These are phyloP conservation scores for Ciconia boyciana DNA, from an alignment of 2,113 vertebrate species.

Conservation along the genomic window DNA sequence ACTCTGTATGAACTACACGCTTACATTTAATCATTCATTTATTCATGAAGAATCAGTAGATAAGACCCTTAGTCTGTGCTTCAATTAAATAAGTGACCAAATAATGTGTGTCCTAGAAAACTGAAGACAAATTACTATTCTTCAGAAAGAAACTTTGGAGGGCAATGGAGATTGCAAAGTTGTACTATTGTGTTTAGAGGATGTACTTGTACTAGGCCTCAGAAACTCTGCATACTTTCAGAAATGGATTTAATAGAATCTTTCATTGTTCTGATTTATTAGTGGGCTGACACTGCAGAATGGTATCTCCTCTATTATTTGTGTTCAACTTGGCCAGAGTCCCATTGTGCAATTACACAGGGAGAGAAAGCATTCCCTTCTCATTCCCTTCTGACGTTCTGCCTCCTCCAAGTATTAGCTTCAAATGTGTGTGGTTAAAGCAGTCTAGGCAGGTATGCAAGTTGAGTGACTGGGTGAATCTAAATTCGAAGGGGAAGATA, in stretches of 20 bases:
- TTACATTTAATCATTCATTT: constrained; percentile 17
- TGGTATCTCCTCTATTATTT: constrained; percentile 6
- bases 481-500: constrained; percentile 10
- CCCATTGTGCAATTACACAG: not conserved
- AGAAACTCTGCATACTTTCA: constrained; percentile 5
- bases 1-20: not conserved
- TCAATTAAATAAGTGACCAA: not conserved
- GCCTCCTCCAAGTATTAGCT: not conserved
- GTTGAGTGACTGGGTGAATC: not conserved
- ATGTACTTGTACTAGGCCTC: not conserved
- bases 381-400: not conserved
- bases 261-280: constrained; percentile 31
- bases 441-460: not conserved
- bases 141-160: not conserved
- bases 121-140: not conserved
- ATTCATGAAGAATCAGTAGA: not conserved
- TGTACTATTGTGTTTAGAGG: not conserved
- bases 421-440: not conserved
- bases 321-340: not conserved
- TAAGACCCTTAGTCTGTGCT: not conserved
- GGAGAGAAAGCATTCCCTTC: not conserved
- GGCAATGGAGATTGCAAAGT: not conserved
- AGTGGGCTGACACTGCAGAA: constrained; percentile 15
- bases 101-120: not conserved
- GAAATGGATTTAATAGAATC: constrained; percentile 33